Base-by-base conservation (phyloP, 2,113 vertebrate genomes). In the Chaetura pelagica region DNA sequence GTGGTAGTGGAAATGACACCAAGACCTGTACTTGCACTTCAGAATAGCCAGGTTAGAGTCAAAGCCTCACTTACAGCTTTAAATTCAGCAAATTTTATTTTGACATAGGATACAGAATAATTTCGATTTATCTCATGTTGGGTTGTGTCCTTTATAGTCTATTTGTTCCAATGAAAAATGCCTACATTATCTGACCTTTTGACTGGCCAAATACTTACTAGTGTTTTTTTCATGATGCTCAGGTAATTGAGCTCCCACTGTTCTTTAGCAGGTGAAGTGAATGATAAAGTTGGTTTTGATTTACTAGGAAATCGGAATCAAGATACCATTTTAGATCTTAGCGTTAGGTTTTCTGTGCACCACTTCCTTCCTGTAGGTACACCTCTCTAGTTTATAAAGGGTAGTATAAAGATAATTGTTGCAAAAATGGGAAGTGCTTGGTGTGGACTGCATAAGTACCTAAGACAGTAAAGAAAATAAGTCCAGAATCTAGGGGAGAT, bases 181-280 rank as follows among this genome's bases (percentile, higher is more conserved):
- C 52, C 48, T 87, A 5, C 15, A n/a, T 87, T 84, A 84, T 72
- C 75, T 61, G 82, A 86, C 74, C 17, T 62, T 83, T 83, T 85
- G 51, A 68, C 62, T 93, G 72, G 42, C 63, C 67, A 80, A 75
- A 57, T 63, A 80, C 34, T 63, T 85, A 34, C 3, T 80, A 61
- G 72, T 72, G 29, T 0, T 74, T 21, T 90, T 94, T 86, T 27
- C n/a, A 30, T 75, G 13, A 38, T 90, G 32, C 18, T 84, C 40
- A 49, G 69, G 62, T 93, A 61, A 75, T 15, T 93, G 68, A 83
- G 52, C 38, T 90, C 85, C 75, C 19, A 22, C 12, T 63, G 34
- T 80, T 96, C 86, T 94, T 95, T 95, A 95, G 96, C 93, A 94
- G 95, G 95, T 96, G 54, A 96, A 91, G 76, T 91, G 82, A 61